Percentiles rank a stretch among this genome's conserved stretches.
These are phyloP conservation scores for Pinna nobilis DNA, from an alignment of 1,140 invertebrate species.

Conservation along the genomic window DNA sequence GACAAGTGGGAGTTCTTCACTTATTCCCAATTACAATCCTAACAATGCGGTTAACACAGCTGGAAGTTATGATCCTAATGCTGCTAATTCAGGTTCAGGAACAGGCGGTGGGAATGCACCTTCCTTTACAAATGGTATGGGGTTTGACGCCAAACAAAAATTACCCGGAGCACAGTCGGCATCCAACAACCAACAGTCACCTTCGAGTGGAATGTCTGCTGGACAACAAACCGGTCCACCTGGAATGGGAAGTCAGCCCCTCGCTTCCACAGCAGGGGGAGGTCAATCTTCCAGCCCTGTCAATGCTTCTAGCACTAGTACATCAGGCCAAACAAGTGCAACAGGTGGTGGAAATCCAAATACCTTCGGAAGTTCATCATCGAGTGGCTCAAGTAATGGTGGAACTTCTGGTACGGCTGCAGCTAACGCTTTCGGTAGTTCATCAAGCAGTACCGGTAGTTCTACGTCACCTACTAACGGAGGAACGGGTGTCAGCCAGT, in stretches of 20 bases:
- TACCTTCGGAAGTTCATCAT: not conserved
- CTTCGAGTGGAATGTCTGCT: not conserved
- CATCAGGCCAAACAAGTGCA: not conserved
- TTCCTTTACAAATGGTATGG: constrained; percentile 37
- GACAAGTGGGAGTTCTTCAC: not conserved
- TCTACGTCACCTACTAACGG: not conserved
- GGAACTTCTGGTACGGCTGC: not conserved
- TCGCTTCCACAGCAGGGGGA: not conserved
- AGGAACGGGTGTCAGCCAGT: not conserved
- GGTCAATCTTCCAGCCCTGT: constrained; percentile 5
- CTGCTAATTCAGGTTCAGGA: constrained; percentile 38
- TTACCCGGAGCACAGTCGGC: constrained; percentile 4
- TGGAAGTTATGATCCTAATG: constrained; percentile 52
- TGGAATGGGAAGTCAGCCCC: not conserved
- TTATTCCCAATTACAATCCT: constrained; percentile 37
- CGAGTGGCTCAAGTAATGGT: not conserved
- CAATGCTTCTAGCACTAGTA: not conserved
- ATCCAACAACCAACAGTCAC: not conserved
- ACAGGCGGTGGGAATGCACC: constrained; percentile 37
- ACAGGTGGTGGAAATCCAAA: constrained; percentile 13
- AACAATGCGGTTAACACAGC: constrained; percentile 46
- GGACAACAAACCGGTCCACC: not conserved
- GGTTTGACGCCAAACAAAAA: constrained; percentile 39
- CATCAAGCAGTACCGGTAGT: not conserved
- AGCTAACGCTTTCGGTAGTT: not conserved